These are phyloP conservation scores for Steinernema carpocapsae DNA, from an alignment of 2,888 invertebrate genomes.

Conservation along the genomic window DNA sequence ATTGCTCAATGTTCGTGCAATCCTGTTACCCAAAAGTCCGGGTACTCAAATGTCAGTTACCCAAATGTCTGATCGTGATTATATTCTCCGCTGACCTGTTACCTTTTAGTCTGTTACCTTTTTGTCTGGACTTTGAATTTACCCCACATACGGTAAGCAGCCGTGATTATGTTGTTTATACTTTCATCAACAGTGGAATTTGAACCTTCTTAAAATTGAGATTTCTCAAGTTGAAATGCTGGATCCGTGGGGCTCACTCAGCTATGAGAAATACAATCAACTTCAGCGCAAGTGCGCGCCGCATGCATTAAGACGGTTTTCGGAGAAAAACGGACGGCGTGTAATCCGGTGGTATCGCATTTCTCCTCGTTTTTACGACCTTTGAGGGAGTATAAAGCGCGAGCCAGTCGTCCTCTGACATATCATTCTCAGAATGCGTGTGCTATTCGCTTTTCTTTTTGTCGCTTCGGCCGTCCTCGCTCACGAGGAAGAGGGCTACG, in stretches of 20 bases:
- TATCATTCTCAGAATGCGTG: background rate
- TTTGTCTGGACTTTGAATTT: no score
- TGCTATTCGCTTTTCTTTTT: no score
- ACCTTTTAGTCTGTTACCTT: no score
- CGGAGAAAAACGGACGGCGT: conserved; percentile 1
- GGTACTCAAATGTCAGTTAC: no score
- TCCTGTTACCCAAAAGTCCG: no score
- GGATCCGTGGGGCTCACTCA: background rate
- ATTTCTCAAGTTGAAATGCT: background rate
- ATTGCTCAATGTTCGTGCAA: no score
- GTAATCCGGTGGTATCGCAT: conserved; percentile 14
- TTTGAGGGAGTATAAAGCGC: background rate
- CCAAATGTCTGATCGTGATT: no score
- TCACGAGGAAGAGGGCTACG: background rate
- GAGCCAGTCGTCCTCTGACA: background rate
- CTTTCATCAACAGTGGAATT: no score
- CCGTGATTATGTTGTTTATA: no score
- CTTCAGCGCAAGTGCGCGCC: background rate
- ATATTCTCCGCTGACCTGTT: no score
- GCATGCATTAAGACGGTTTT: background rate
- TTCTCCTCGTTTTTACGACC: background rate
- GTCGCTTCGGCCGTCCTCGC: background rate
- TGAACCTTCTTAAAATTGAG: no score
- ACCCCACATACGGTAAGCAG: no score
- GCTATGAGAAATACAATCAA: background rate